phyloP scores from a whole-genome alignment of 1,140 invertebrate genomes.

The Trachymyrmex cornetzi region DNA sequence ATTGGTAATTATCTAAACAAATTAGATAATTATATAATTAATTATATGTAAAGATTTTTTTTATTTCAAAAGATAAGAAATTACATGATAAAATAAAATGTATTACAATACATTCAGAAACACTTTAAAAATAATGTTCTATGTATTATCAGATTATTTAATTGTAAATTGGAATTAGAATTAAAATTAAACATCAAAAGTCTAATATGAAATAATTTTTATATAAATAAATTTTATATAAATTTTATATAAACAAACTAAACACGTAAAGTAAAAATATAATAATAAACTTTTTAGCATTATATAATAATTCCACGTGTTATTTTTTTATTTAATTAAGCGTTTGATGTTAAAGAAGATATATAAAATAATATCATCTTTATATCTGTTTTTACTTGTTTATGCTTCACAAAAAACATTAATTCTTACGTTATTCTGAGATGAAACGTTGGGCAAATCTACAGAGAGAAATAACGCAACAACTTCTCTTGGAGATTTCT shows the following conservation, averaged over 20 bases:
- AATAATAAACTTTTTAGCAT: not conserved
- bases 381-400: not conserved
- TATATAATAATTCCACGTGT: not conserved
- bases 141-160: not conserved
- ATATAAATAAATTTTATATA: too few species aligned
- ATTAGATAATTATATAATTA: too few species aligned
- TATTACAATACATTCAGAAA: not conserved
- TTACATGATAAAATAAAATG: not conserved
- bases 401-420: not conserved
- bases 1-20: not conserved
- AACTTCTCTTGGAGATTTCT: conserved; percentile 17
- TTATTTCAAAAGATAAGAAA: conserved; percentile 23
- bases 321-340: conserved; percentile 4
- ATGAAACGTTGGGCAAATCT: not conserved
- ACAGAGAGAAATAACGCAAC: conserved; percentile 7
- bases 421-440: conserved; percentile 12
- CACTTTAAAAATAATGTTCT: not conserved
- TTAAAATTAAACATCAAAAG: not conserved
- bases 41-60: conserved; percentile 2
- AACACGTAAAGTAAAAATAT: not conserved
- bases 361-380: not conserved
- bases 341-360: not conserved
- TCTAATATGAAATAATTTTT: too few species aligned
- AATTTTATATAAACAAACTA: not conserved
- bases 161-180: not conserved